Percentiles rank a stretch among this genome's conserved stretches.
Evolutionary conservation across 1,140 invertebrate species (phyloP).

Genomic region (Camponotus vicinus): DNA sequence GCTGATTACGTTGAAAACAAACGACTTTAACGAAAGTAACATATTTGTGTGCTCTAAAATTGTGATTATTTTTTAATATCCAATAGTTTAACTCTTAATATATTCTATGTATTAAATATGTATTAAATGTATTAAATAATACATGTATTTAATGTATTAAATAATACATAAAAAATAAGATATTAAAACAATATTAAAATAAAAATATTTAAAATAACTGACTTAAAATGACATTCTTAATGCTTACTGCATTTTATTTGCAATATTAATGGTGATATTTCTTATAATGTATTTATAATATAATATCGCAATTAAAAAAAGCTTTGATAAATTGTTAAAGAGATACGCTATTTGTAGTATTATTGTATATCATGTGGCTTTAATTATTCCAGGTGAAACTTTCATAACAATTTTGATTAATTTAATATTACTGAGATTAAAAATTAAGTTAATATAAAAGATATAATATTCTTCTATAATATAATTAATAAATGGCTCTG

Average conservation of each 20-base stretch:
- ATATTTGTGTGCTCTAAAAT: background rate
- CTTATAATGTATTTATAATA: background rate
- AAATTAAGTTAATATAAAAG: background rate
- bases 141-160: too few relatives aligned
- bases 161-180: background rate
- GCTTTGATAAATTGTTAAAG: background rate
- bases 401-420: slow-evolving; percentile 37
- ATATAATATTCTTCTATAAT: background rate
- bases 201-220: background rate
- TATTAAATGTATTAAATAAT: too few relatives aligned
- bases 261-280: background rate
- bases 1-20: background rate
- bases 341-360: background rate
- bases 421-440: background rate
- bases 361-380: background rate
- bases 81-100: background rate
- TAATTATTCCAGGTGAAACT: background rate
- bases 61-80: background rate
- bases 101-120: background rate
- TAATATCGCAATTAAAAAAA: background rate
- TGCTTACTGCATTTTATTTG: background rate
- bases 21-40: background rate
- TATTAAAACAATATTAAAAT: background rate
- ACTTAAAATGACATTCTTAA: background rate
- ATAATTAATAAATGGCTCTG: background rate